A percentile compares a stretch with the other conserved stretches of the same genome.
These are phyloP conservation scores for Montipora cactus DNA, from an alignment of 64 coral and sea anemone genomes.

Conservation along the genomic window DNA sequence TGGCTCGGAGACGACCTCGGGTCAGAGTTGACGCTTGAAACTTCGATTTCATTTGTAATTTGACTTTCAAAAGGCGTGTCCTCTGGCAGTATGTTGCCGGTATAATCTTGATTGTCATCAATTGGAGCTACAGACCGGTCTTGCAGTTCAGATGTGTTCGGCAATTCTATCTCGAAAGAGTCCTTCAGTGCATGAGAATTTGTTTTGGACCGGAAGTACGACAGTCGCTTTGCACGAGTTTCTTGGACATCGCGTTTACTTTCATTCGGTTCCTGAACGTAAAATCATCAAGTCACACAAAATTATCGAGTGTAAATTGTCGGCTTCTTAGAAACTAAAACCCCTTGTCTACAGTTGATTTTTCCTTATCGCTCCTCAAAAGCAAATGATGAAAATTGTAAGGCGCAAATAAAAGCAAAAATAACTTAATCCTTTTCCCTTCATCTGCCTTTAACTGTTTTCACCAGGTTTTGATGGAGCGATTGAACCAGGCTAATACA, in stretches of 20 bases:
- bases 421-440: too few species aligned
- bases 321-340: too few species aligned
- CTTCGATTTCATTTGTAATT: not conserved
- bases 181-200: constrained; percentile 74
- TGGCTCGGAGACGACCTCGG: constrained; percentile 18
- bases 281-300: not conserved
- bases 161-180: not conserved
- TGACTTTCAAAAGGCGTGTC: not conserved
- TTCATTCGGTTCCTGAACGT: constrained; percentile 23
- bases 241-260: constrained; percentile 24
- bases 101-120: not conserved
- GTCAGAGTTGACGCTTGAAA: not conserved
- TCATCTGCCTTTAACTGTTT: too few species aligned
- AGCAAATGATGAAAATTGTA: too few species aligned
- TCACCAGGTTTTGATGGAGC: too few species aligned
- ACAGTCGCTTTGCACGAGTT: constrained; percentile 68
- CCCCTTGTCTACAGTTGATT: too few species aligned
- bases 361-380: too few species aligned
- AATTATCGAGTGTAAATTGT: not conserved
- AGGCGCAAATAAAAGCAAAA: too few species aligned
- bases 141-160: not conserved
- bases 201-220: constrained; percentile 80
- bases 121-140: not conserved
- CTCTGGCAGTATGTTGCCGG: not conserved
- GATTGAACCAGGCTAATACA: too few species aligned